Evolutionary conservation across 92 coral and sea anemone genomes (phyloP), one percentile per base, ranked within the genome.

Genomic region (Porites rus): DNA sequence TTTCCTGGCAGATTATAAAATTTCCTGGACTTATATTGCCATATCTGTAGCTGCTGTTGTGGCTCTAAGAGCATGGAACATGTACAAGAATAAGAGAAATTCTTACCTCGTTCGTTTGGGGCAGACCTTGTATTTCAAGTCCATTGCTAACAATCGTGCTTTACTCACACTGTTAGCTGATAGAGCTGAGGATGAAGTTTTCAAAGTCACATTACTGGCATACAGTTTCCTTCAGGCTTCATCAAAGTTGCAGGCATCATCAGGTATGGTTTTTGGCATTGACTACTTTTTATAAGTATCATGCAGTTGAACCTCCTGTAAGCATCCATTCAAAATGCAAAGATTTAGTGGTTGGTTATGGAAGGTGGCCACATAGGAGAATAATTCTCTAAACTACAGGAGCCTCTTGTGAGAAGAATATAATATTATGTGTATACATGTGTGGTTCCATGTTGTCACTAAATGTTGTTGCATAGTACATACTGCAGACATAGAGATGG

Each of bases 81-180:
- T 93, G 88, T 95, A 95, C 79, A 95, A 88, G 87, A 90, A 92
- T 74, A 89, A 94, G 61, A 87, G 98, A 74, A 95, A 95, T 71
- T 82, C 93, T 8, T 95, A 95, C 78, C 94, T 95, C 14, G 98
- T 94, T 1, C 91, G 82, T 79, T 85, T 95, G 84, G 87, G 94
- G 46, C 93, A 92, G 79, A 93, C 95, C 51, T 77, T 95, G 85
- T 95, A 95, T 69, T 95, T 95, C 69, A 95, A 95, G 76, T 83
- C 96, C 73, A 93, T 95, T 92, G 98, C 96, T 51, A 95, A 95
- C 80, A 95, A 95, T 90, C 88, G 98, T 79, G 98, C 98, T 24
- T 82, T 93, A 25, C 86, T 95, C n/a, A 88, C 96, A 1, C 82
- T 95, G 53, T 90, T 91, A 1, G 93, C 91, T 65, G 98, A 95